phyloP scores from a whole-genome alignment of 92 coral and sea anemone species.

The Parazoanthus swiftii region DNA sequence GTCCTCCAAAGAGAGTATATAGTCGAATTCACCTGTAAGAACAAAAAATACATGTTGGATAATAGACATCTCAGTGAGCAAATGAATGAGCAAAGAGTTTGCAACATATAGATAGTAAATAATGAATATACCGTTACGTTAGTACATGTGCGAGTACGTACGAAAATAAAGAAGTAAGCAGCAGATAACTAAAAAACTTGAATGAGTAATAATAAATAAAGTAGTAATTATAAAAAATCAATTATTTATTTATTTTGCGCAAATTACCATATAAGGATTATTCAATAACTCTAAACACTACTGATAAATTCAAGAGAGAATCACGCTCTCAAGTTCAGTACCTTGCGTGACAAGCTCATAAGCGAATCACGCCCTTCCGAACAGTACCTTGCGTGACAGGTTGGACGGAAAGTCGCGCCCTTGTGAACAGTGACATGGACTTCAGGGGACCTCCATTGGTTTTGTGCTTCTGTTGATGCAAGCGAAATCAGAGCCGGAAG shows the following conservation, averaged over 20 bases:
- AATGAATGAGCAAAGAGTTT: neutral
- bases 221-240: too few species aligned
- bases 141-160: too few species aligned
- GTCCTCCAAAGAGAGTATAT: slow-evolving; percentile 75
- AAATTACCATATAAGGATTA: too few species aligned
- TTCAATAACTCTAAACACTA: too few species aligned
- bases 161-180: too few species aligned
- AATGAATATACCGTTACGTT: neutral
- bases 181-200: too few species aligned
- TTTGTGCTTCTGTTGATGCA: slow-evolving; percentile 77
- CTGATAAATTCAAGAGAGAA: neutral
- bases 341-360: neutral
- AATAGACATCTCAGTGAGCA: neutral
- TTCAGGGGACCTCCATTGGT: slow-evolving; percentile 67
- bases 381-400: slow-evolving; percentile 86
- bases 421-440: slow-evolving; percentile 74
- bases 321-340: too few species aligned
- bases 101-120: neutral
- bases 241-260: too few species aligned
- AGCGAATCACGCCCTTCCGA: neutral
- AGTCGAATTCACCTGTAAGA: slow-evolving; percentile 81
- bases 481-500: neutral
- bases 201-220: too few species aligned
- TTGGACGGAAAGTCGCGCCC: slow-evolving; percentile 89
- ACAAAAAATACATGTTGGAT: neutral